phyloP scores from a whole-genome alignment of 2,797 vertebrate genomes.

The Liasis olivaceus region DNA sequence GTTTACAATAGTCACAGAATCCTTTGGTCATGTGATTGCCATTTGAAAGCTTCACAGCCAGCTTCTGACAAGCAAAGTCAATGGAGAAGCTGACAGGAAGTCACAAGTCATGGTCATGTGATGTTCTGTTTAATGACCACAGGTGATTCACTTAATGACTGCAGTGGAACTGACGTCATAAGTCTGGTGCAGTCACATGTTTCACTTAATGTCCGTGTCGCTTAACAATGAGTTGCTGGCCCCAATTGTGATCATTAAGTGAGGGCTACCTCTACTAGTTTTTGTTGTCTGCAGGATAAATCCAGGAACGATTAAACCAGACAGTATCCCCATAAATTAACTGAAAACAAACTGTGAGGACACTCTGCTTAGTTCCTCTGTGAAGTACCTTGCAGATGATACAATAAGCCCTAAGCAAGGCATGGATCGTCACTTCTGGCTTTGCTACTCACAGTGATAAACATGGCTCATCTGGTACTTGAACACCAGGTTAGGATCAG shows the following conservation, averaged over 20 bases:
- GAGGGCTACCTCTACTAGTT: background rate
- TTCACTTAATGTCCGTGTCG: background rate
- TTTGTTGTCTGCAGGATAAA: background rate
- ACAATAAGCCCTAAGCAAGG: background rate
- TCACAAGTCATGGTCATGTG: background rate
- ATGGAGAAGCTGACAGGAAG: background rate
- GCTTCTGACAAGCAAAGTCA: background rate
- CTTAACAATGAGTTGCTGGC: background rate
- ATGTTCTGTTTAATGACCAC: background rate
- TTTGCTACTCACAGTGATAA: background rate
- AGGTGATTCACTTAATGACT: background rate
- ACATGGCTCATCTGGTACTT: background rate
- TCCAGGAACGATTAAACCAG: background rate
- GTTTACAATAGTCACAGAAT: background rate
- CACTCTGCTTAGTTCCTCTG: background rate
- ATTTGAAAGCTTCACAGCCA: background rate
- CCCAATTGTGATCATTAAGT: background rate
- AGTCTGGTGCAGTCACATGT: background rate
- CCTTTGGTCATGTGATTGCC: background rate
- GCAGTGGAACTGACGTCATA: background rate
- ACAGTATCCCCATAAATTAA: background rate
- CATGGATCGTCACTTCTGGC: background rate
- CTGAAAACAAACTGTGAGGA: background rate
- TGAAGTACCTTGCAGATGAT: background rate
- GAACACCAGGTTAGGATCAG: background rate